Conservation (phyloP, 2,888 invertebrate genomes). For the Plagodis dolabraria region DNA sequence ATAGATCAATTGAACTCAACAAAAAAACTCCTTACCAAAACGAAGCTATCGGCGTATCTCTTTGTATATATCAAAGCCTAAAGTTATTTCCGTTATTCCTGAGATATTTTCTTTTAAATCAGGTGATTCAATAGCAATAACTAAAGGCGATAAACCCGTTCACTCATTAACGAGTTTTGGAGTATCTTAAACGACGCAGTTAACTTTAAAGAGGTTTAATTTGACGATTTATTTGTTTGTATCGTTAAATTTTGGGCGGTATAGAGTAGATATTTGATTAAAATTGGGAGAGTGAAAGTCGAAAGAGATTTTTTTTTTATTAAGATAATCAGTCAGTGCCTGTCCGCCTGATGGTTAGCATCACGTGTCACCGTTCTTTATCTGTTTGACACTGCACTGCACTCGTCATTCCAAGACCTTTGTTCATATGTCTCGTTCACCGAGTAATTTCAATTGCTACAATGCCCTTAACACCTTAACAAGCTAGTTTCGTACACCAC, state of each 20-base stretch:
- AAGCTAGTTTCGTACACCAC: too few species aligned
- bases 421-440: too few species aligned
- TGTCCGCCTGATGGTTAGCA: too few species aligned
- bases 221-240: conserved; percentile 71
- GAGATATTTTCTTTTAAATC: conserved; percentile 32
- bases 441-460: too few species aligned
- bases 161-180: conserved; percentile 64
- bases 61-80: neutral
- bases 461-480: too few species aligned
- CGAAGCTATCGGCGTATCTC: neutral
- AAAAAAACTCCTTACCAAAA: neutral
- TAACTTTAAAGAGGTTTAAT: conserved; percentile 64
- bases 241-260: conserved; percentile 36
- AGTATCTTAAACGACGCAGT: conserved; percentile 39
- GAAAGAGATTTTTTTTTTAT: too few species aligned
- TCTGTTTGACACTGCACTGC: too few species aligned
- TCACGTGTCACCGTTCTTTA: too few species aligned
- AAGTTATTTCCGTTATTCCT: conserved; percentile 28
- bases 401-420: too few species aligned
- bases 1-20: neutral
- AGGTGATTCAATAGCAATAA: conserved; percentile 37
- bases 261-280: conserved; percentile 10
- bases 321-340: too few species aligned
- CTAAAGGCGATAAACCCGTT: conserved; percentile 63
- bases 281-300: too few species aligned